Percentiles rank a stretch among this genome's conserved stretches.
Conservation (phyloP, 2,797 vertebrate genomes). For the Acanthurus lineatus region DNA sequence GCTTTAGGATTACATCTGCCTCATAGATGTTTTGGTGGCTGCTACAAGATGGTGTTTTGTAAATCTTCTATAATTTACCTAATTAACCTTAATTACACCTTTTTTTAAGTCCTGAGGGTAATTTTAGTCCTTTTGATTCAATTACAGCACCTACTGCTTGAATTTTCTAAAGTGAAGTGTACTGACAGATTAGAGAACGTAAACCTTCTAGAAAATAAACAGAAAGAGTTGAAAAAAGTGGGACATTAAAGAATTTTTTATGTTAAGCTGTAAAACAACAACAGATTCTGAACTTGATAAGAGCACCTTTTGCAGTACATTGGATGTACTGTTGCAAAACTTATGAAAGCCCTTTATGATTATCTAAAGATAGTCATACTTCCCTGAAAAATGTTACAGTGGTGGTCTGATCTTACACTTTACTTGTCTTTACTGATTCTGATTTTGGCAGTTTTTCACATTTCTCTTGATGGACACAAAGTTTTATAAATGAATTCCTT, state of each 20-base stretch:
- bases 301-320: background rate
- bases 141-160: conserved; percentile 22
- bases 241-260: background rate
- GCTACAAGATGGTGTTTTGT: conserved; percentile 24
- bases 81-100: conserved; percentile 43
- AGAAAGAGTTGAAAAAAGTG: conserved; percentile 3
- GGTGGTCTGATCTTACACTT: too few species aligned
- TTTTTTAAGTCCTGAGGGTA: conserved; percentile 14
- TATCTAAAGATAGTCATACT: background rate
- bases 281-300: background rate
- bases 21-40: conserved; percentile 17
- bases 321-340: conserved; percentile 5
- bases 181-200: background rate
- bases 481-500: conserved; percentile 44
- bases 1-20: background rate
- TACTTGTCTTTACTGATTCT: background rate
- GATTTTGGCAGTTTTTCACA: conserved; percentile 22
- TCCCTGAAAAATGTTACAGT: background rate
- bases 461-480: conserved; percentile 25
- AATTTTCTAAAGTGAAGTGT: conserved; percentile 8
- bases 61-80: conserved; percentile 51
- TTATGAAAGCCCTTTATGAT: conserved; percentile 10
- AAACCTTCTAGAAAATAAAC: conserved; percentile 9
- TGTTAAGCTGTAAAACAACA: conserved; percentile 1
- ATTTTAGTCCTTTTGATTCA: conserved; percentile 43